A percentile compares a stretch with the other conserved stretches of the same genome.
Evolutionary conservation across 2,888 invertebrate genomes (phyloP).

Genomic region (Erynnis tages): DNA sequence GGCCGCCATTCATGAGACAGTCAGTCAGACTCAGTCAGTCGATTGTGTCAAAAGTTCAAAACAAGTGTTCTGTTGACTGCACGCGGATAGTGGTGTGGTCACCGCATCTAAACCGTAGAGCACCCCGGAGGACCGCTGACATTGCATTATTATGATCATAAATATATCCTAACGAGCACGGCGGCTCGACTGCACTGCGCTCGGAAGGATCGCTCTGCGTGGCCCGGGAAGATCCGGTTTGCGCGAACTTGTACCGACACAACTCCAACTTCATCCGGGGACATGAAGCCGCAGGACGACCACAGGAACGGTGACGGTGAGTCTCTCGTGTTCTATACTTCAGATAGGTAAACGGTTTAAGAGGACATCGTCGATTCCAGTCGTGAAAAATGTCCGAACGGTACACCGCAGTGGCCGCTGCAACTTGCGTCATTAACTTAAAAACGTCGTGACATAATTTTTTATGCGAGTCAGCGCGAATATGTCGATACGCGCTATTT

Average conservation of each 20-base stretch:
- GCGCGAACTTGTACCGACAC: constrained; percentile 24
- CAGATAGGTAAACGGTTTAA: too few relatives aligned
- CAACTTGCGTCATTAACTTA: neutral
- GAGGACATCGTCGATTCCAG: too few relatives aligned
- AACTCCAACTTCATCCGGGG: constrained; percentile 23
- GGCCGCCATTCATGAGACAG: too few relatives aligned
- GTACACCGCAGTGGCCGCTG: neutral
- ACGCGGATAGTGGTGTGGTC: constrained; percentile 16
- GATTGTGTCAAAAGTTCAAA: constrained; percentile 37
- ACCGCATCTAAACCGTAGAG: neutral
- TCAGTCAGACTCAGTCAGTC: too few relatives aligned
- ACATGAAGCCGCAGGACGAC: constrained; percentile 60
- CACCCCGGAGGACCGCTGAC: constrained; percentile 46
- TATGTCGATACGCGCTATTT: constrained; percentile 11
- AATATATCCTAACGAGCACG: constrained; percentile 32
- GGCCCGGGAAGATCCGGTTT: constrained; percentile 49
- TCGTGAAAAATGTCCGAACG: too few relatives aligned
- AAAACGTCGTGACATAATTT: constrained; percentile 13
- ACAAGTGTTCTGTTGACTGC: constrained; percentile 32
- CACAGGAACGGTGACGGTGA: constrained; percentile 64
- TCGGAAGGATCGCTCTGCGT: constrained; percentile 34
- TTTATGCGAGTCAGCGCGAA: constrained; percentile 4
- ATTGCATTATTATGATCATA: constrained; percentile 43
- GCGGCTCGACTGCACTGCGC: constrained; percentile 38
- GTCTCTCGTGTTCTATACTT: constrained; percentile 28